These are phyloP conservation scores for Narcine bancroftii DNA, from an alignment of 2,113 vertebrate species.

Conservation along the genomic window DNA sequence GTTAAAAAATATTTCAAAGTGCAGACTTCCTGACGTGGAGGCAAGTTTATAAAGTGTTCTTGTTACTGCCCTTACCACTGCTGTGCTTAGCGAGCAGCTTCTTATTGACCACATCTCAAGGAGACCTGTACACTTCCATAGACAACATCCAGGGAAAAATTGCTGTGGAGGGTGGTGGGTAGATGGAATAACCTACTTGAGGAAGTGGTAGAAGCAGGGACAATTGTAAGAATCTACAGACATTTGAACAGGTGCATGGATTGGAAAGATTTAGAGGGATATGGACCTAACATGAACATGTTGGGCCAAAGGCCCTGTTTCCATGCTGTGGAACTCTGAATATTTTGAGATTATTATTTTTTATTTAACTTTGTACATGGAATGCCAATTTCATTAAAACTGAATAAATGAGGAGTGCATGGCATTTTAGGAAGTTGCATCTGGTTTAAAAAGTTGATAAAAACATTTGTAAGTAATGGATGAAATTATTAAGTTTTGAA, in stretches of 20 bases:
- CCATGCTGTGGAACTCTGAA: too few relatives aligned
- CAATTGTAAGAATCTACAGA: too few relatives aligned
- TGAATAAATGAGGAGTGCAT: background rate
- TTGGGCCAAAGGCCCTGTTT: too few relatives aligned
- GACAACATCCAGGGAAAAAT: slow-evolving; percentile 55
- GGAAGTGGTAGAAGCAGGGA: too few relatives aligned
- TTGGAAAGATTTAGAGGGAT: too few relatives aligned
- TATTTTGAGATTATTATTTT: too few relatives aligned
- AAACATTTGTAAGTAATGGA: background rate
- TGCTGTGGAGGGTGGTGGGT: too few relatives aligned
- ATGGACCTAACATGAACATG: too few relatives aligned
- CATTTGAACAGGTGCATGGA: too few relatives aligned
- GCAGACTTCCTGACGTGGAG: background rate
- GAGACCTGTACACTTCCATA: slow-evolving; percentile 60
- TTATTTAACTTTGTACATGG: too few relatives aligned
- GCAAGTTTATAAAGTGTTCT: background rate
- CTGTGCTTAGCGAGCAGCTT: slow-evolving; percentile 39
- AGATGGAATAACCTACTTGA: too few relatives aligned
- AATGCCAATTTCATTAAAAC: background rate
- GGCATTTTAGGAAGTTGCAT: background rate
- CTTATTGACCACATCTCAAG: background rate
- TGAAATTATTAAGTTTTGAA: background rate
- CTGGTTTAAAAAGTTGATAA: background rate
- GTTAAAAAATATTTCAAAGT: background rate
- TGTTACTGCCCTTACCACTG: background rate